Conservation (phyloP, 2,113 vertebrate genomes). For the Festucalex cinctus region DNA sequence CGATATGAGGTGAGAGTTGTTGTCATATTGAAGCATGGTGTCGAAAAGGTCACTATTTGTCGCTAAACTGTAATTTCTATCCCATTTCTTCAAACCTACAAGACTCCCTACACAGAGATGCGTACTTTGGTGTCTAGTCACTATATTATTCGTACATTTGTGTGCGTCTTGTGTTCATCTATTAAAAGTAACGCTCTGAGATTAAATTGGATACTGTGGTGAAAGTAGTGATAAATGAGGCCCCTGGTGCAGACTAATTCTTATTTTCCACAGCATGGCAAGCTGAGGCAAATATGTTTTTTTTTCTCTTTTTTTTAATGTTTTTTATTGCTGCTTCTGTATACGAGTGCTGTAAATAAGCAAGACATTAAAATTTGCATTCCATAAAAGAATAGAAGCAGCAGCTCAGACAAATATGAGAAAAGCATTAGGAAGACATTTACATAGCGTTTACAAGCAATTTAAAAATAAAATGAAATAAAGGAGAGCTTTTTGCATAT, state of each 20-base stretch:
- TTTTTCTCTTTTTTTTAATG: neutral
- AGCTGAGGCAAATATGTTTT: neutral
- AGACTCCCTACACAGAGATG: neutral
- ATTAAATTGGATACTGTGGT: neutral
- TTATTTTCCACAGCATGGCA: neutral
- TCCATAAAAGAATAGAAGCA: neutral
- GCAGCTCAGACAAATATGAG: neutral
- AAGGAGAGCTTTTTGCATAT: neutral
- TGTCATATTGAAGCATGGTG: neutral
- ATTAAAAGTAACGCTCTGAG: neutral
- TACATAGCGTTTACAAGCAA: slow-evolving; percentile 4
- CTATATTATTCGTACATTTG: neutral
- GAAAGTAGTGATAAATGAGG: neutral
- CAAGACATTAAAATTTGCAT: slow-evolving; percentile 4
- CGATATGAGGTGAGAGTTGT: no score
- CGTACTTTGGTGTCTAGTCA: neutral
- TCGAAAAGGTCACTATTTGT: neutral
- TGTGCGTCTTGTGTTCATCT: neutral
- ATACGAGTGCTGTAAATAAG: neutral
- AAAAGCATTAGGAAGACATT: slow-evolving; percentile 1
- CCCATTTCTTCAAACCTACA: neutral
- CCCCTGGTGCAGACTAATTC: neutral
- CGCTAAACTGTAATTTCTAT: neutral
- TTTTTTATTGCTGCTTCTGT: neutral
- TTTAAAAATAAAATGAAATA: slow-evolving; percentile 1